Evolutionary conservation across 1,140 invertebrate genomes (phyloP).

Genomic region (Dreissena rostriformis): DNA sequence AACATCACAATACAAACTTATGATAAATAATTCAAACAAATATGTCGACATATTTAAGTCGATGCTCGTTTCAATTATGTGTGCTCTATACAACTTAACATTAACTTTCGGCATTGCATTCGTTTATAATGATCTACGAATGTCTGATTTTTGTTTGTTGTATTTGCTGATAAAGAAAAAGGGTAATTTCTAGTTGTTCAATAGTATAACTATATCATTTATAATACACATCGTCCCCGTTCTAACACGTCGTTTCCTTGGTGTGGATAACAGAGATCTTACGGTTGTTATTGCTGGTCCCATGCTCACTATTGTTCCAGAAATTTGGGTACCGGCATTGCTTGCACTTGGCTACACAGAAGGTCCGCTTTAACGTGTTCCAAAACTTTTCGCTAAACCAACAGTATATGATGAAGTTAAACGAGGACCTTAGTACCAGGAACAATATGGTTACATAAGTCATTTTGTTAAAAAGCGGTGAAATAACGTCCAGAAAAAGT

Average conservation of each 20-base stretch:
- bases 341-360: slow-evolving; percentile 79
- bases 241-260: slow-evolving; percentile 69
- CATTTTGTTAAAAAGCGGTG: slow-evolving; percentile 34
- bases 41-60: too few relatives aligned
- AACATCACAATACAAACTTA: too few relatives aligned
- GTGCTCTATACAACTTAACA: too few relatives aligned
- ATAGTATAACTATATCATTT: too few relatives aligned
- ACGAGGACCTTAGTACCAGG: slow-evolving; percentile 86
- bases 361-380: slow-evolving; percentile 87
- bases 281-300: slow-evolving; percentile 59
- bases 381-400: slow-evolving; percentile 90
- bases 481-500: not conserved
- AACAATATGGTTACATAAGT: slow-evolving; percentile 80
- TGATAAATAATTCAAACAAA: too few relatives aligned
- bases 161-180: too few relatives aligned
- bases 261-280: slow-evolving; percentile 68
- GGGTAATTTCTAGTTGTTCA: too few relatives aligned
- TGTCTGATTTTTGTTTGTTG: too few relatives aligned
- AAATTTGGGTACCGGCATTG: not conserved
- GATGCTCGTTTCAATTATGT: too few relatives aligned
- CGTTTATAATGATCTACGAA: too few relatives aligned
- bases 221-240: not conserved
- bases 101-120: too few relatives aligned
- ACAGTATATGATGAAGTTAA: slow-evolving; percentile 90
- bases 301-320: slow-evolving; percentile 57